Percentiles rank a stretch among this genome's conserved stretches.
Conservation (phyloP, 2,888 invertebrate species). For the Drosophila mayaguana region DNA sequence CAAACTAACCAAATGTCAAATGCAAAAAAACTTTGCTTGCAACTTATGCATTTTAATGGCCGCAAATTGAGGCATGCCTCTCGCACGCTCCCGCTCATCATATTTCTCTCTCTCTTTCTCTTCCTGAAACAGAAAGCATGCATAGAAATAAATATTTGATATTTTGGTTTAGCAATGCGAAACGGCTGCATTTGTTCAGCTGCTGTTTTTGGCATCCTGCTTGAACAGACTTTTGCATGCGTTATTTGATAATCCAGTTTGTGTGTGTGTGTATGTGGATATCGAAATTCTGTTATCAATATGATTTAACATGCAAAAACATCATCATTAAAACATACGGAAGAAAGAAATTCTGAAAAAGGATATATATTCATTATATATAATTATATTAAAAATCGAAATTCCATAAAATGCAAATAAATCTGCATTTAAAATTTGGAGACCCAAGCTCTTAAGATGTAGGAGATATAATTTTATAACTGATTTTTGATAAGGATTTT, state of each 20-base stretch:
- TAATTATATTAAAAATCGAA: too few relatives aligned
- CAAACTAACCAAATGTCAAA: constrained; percentile 57
- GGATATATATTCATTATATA: too few relatives aligned
- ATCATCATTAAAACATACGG: neutral
- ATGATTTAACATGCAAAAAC: neutral
- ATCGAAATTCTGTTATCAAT: neutral
- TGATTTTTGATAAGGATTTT: too few relatives aligned
- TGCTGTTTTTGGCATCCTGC: constrained; percentile 47
- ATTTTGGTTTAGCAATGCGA: constrained; percentile 45
- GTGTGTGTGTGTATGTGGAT: neutral
- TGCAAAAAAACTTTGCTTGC: constrained; percentile 53
- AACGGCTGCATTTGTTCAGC: constrained; percentile 29
- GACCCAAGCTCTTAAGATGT: too few relatives aligned
- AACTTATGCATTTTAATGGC: constrained; percentile 76
- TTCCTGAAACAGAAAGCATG: constrained; percentile 39
- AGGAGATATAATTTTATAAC: too few relatives aligned
- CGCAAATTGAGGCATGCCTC: constrained; percentile 64
- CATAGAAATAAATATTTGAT: constrained; percentile 67
- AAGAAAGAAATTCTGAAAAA: neutral
- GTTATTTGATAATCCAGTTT: neutral
- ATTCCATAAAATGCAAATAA: too few relatives aligned
- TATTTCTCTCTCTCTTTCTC: neutral
- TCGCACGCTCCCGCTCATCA: neutral
- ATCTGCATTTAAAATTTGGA: too few relatives aligned
- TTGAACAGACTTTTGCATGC: constrained; percentile 15